Conservation (phyloP, 2,888 invertebrate genomes). For the Charanyca ferruginea region DNA sequence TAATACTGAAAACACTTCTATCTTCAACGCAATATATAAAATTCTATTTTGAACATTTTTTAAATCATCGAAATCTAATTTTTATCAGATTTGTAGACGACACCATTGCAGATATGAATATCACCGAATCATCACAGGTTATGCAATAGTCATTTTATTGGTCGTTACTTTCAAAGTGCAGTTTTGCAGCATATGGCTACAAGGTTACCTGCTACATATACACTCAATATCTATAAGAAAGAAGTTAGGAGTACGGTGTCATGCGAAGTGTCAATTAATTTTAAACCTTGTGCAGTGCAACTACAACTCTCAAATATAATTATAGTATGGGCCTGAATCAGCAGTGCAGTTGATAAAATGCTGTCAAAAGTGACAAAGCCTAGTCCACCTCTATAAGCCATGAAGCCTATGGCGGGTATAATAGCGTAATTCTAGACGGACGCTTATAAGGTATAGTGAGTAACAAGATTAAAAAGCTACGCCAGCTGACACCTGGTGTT, state of each 20-base stretch:
- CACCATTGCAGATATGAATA: constrained; percentile 6
- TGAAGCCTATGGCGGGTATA: constrained; percentile 75
- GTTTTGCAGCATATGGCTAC: too few species aligned
- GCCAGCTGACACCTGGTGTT: constrained; percentile 86
- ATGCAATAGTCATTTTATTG: constrained; percentile 2
- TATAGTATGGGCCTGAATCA: too few species aligned
- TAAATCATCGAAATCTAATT: not conserved
- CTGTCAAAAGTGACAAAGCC: too few species aligned
- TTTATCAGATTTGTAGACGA: constrained; percentile 14
- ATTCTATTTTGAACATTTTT: not conserved
- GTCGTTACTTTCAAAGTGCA: too few species aligned
- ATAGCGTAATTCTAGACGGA: constrained; percentile 88
- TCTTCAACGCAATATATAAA: not conserved
- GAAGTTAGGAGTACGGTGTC: too few species aligned
- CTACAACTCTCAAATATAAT: too few species aligned
- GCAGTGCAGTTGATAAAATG: not conserved
- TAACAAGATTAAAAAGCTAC: constrained; percentile 89
- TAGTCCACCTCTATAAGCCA: constrained; percentile 37
- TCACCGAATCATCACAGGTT: not conserved
- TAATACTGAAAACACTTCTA: not conserved
- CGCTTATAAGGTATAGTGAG: constrained; percentile 86
- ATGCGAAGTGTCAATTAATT: too few species aligned
- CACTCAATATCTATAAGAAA: too few species aligned
- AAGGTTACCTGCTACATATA: too few species aligned
- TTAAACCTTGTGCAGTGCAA: too few species aligned